phyloP scores from a whole-genome alignment of 2,888 invertebrate genomes.

The Automeris io region DNA sequence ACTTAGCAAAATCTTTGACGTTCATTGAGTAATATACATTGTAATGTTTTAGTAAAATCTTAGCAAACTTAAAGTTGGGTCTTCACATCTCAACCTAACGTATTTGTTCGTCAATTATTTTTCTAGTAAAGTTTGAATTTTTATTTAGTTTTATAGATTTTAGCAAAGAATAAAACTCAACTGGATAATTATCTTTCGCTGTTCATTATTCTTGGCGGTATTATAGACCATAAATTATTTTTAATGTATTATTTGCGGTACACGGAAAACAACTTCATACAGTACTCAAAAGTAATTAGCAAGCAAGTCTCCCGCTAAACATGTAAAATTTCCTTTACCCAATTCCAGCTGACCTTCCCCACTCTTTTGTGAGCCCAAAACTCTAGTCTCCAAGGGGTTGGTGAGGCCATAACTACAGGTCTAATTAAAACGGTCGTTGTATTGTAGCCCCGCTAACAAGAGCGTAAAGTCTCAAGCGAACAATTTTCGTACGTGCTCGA shows the following conservation, averaged over 20 bases:
- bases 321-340: constrained; percentile 5
- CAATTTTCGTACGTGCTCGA: constrained; percentile 37
- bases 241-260: too few relatives aligned
- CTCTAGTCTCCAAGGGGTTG: not conserved
- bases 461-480: constrained; percentile 42
- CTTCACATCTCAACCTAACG: too few relatives aligned
- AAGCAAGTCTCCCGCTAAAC: constrained; percentile 4
- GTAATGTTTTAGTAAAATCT: too few relatives aligned
- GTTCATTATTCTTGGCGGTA: not conserved
- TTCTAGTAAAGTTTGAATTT: too few relatives aligned
- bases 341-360: not conserved
- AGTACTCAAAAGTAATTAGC: constrained; percentile 3
- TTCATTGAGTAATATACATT: too few relatives aligned
- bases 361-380: not conserved
- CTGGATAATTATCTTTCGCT: not conserved
- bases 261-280: constrained; percentile 9
- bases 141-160: too few relatives aligned
- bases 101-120: too few relatives aligned
- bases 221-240: not conserved
- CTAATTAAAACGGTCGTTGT: constrained; percentile 3
- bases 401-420: not conserved
- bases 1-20: too few relatives aligned
- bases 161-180: not conserved
- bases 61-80: too few relatives aligned
- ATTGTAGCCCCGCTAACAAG: constrained; percentile 25